A percentile compares a stretch with the other conserved stretches of the same genome.
Evolutionary conservation across 2,113 vertebrate genomes (phyloP).

Genomic region (Zingel zingel): DNA sequence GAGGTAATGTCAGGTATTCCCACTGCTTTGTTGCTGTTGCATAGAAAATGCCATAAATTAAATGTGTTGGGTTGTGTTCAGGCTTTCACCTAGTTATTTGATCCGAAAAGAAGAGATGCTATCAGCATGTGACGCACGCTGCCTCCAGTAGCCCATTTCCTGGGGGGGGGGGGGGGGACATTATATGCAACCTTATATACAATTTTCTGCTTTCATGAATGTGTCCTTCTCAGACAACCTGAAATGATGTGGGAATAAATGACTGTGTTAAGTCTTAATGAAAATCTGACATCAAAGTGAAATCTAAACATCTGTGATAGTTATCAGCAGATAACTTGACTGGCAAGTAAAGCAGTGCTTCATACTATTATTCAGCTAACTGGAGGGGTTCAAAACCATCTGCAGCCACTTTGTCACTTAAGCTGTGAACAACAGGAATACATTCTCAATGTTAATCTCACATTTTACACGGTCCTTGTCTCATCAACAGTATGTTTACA

Average conservation of each 20-base stretch:
- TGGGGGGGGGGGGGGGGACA: not conserved
- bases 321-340: conserved; percentile 32
- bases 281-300: conserved; percentile 27
- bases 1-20: not conserved
- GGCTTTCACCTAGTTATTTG: not conserved
- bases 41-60: not conserved
- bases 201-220: conserved; percentile 1
- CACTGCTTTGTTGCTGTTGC: not conserved
- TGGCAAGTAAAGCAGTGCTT: conserved; percentile 17
- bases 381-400: conserved; percentile 39
- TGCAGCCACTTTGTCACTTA: conserved; percentile 32
- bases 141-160: not conserved
- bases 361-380: conserved; percentile 28
- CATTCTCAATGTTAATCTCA: conserved; percentile 19
- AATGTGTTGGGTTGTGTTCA: not conserved
- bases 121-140: not conserved
- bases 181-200: not conserved
- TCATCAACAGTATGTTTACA: conserved; percentile 4
- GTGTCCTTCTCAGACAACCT: conserved; percentile 29
- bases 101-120: not conserved
- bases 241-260: conserved; percentile 8
- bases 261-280: not conserved
- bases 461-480: not conserved
- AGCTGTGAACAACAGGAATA: conserved; percentile 2
- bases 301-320: conserved; percentile 32